A percentile compares a stretch with the other conserved stretches of the same genome.
phyloP scores from a whole-genome alignment of 2,113 vertebrate genomes.

The Bos javanicus region DNA sequence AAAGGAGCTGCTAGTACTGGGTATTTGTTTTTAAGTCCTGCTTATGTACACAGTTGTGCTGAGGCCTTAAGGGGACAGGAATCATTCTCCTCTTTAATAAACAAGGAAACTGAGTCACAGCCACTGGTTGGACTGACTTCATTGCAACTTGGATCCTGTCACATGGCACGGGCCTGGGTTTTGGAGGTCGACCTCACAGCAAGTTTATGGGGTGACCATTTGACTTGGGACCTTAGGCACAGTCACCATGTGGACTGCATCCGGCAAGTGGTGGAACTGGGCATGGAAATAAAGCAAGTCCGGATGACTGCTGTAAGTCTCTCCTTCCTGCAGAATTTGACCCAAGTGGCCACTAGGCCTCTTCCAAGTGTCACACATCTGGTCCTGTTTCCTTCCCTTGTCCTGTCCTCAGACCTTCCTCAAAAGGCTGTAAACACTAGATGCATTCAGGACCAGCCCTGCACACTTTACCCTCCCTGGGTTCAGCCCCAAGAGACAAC shows the following conservation, averaged over 20 bases:
- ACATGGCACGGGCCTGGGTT: not conserved
- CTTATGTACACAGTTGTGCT: not conserved
- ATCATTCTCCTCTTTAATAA: not conserved
- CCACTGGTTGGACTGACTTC: not conserved
- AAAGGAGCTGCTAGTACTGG: not conserved
- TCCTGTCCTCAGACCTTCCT: not conserved
- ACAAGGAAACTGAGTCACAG: not conserved
- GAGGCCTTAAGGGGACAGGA: not conserved
- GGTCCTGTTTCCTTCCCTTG: not conserved
- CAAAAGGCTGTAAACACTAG: not conserved
- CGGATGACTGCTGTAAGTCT: not conserved
- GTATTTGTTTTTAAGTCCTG: not conserved
- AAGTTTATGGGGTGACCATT: not conserved
- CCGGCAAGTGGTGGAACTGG: accelerated
- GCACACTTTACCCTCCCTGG: not conserved
- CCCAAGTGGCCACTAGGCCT: not conserved
- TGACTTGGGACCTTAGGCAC: not conserved
- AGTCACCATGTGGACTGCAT: not conserved
- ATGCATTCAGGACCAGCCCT: not conserved
- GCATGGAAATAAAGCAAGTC: not conserved
- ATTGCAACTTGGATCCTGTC: not conserved
- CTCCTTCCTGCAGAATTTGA: not conserved
- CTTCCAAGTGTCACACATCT: not conserved
- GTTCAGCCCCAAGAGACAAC: not conserved
- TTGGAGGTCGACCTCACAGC: not conserved